Percentiles rank a stretch among this genome's conserved stretches.
phyloP scores from a whole-genome alignment of 1,140 invertebrate genomes.

The Bombus picipes region DNA sequence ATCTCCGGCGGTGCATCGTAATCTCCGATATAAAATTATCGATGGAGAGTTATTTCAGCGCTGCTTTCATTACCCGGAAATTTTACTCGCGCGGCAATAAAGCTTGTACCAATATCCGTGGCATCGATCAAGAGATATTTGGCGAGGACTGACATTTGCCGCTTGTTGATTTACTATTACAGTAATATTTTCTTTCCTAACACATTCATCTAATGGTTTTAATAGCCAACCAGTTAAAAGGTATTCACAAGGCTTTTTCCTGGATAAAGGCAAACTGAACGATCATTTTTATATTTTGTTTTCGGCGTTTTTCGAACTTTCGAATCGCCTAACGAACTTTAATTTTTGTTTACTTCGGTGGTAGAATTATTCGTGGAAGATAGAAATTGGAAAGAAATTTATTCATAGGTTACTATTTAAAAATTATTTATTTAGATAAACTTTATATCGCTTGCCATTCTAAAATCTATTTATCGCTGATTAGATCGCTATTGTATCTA shows the following conservation, averaged over 20 bases:
- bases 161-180: slow-evolving; percentile 51
- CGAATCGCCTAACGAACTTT: not conserved
- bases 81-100: slow-evolving; percentile 57
- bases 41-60: slow-evolving; percentile 57
- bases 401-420: too few species aligned
- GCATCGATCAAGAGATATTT: slow-evolving; percentile 65
- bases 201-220: slow-evolving; percentile 33
- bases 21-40: slow-evolving; percentile 67
- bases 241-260: not conserved
- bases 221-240: not conserved
- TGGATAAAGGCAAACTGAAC: not conserved
- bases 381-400: too few species aligned
- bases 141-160: slow-evolving; percentile 56
- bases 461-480: too few species aligned
- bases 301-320: accelerated
- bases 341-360: not conserved
- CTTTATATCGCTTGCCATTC: too few species aligned
- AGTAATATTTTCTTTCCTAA: slow-evolving; percentile 46
- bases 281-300: not conserved
- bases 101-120: slow-evolving; percentile 58
- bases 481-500: too few species aligned
- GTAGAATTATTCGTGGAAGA: too few species aligned
- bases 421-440: too few species aligned
- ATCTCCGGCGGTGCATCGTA: slow-evolving; percentile 52
- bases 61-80: slow-evolving; percentile 59